These are phyloP conservation scores for Zaprionus gabonicus DNA, from an alignment of 1,140 invertebrate species.

Conservation along the genomic window DNA sequence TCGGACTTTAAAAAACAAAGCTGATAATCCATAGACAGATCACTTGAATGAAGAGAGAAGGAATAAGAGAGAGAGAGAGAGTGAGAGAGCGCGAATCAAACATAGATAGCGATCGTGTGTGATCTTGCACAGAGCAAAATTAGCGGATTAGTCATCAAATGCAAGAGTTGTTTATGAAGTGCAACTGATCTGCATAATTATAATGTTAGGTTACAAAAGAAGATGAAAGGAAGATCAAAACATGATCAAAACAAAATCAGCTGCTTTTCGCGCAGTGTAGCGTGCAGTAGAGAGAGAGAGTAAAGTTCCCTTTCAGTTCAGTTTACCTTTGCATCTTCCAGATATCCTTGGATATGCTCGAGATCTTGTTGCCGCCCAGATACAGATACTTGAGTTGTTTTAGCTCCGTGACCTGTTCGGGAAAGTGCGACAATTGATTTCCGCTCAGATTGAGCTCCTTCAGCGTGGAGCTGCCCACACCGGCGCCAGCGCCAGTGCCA, in stretches of 20 bases:
- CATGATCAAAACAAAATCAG: not conserved
- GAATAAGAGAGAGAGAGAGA: not conserved
- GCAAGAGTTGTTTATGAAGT: not conserved
- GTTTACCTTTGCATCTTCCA: conserved; percentile 91
- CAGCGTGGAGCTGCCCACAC: conserved; percentile 84
- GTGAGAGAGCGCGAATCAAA: not conserved
- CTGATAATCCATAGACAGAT: conserved; percentile 11
- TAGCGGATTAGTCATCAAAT: not conserved
- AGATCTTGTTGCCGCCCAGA: conserved; percentile 94
- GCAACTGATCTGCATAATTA: not conserved
- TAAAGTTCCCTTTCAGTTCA: not conserved
- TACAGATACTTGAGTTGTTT: conserved; percentile 92
- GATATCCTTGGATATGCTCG: conserved; percentile 92
- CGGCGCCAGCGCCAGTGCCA: conserved; percentile 13
- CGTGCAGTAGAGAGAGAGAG: too few species aligned
- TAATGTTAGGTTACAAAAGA: too few species aligned
- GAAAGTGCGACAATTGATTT: conserved; percentile 93
- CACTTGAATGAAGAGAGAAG: not conserved
- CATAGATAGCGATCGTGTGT: not conserved
- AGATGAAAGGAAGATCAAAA: not conserved
- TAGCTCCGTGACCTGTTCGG: conserved; percentile 93
- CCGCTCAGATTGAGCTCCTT: conserved; percentile 96
- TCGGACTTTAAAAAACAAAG: conserved; percentile 1
- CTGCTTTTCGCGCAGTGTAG: not conserved
- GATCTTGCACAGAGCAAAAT: not conserved